Base-by-base conservation (phyloP, 2,888 invertebrate genomes). In the Nephrocerus scutellatus region DNA sequence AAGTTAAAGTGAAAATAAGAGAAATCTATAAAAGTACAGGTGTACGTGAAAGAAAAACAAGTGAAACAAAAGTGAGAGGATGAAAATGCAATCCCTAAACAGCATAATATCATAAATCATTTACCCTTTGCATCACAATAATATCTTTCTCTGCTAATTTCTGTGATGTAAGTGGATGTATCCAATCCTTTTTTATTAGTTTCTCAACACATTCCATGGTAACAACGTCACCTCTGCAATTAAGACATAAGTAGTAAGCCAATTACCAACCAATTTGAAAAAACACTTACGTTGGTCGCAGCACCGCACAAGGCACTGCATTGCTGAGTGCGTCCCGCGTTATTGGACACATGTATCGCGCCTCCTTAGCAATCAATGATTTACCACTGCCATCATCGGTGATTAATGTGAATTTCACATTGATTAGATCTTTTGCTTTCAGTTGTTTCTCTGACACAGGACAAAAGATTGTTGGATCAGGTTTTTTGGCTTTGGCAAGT, bases 171-270 rank as follows among this genome's bases (percentile, higher is more conserved):
- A 93, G 73, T 0, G 98, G 98, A 71, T 98, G 95, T 15, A 87
- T 72, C 95, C 91, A 92, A 63, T 98, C 97, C 57, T 90, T 93
- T 57, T 86, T 91, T 36, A 99, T 90, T 12, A 98, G 75, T 62
- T 92, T 95, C 56, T 97, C 95, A 5, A 95, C 82, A 70, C 95
- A 96, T 63, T 96, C 95, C 79, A 90, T 76, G 1, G 96, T 96
- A 3, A 98, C 85, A 6, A 98, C 90, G 72, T 89, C 82, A 3
- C 97, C 96, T 0, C 95, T 95, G 60, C 53, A 76, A 69, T 35
- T 10, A 36, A 25, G 20, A 32, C 26, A 13, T 2, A n/a, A n/a
- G 10, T 3, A 16, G 10, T 7, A 12, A 9, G 12, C 16, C 21
- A 20, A 36, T 16, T n/a, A 31, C 14, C 30, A 15, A 13, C 22